Evolutionary conservation across 2,888 invertebrate genomes (phyloP).

Genomic region (Meloe dianella): DNA sequence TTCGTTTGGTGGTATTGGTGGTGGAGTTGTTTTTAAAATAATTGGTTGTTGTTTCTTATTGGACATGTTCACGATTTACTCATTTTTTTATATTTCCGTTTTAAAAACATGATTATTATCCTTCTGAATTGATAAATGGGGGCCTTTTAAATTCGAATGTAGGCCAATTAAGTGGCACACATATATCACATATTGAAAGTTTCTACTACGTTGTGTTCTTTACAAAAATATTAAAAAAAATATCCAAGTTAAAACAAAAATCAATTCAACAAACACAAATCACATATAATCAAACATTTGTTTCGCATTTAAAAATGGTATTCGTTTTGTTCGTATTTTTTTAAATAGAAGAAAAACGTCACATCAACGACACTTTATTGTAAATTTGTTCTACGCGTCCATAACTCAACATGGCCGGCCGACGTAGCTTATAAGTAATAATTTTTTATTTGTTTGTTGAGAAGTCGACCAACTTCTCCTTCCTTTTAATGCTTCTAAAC

Average conservation of each 20-base stretch:
- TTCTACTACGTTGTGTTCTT: slow-evolving; percentile 9
- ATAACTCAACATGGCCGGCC: slow-evolving; percentile 40
- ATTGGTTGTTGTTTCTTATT: slow-evolving; percentile 59
- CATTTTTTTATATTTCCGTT: slow-evolving; percentile 2
- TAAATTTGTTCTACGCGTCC: slow-evolving; percentile 24
- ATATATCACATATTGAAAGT: slow-evolving; percentile 43
- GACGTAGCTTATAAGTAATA: slow-evolving; percentile 18
- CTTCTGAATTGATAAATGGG: background rate
- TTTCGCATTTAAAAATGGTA: too few species aligned
- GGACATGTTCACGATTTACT: slow-evolving; percentile 54
- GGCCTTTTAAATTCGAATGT: slow-evolving; percentile 42
- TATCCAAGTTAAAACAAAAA: background rate
- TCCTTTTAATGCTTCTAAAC: background rate
- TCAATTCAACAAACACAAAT: background rate
- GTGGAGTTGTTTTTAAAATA: slow-evolving; percentile 50
- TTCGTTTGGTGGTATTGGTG: slow-evolving; percentile 74
- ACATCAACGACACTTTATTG: background rate
- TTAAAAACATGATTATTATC: background rate
- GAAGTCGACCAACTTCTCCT: slow-evolving; percentile 9
- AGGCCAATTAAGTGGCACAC: slow-evolving; percentile 54
- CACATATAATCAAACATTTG: background rate
- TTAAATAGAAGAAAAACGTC: background rate
- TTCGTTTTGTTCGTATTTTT: too few species aligned
- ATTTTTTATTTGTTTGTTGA: background rate
- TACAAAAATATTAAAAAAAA: background rate